A percentile compares a stretch with the other conserved stretches of the same genome.
phyloP scores from a whole-genome alignment of 2,797 vertebrate species.

The Macrochelys suwanniensis region DNA sequence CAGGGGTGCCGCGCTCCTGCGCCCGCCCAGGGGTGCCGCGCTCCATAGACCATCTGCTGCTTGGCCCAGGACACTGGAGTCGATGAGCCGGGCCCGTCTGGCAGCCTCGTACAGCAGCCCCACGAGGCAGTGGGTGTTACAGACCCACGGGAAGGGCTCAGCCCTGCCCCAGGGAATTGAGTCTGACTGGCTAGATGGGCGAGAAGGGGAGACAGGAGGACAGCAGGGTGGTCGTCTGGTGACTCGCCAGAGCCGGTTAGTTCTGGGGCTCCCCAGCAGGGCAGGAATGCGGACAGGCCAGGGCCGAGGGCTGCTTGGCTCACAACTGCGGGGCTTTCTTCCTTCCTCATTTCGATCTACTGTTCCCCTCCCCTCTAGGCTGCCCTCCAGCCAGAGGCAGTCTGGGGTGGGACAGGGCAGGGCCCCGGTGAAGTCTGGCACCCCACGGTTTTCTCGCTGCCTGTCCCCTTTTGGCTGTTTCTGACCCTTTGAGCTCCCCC shows the following conservation, averaged over 20 bases:
- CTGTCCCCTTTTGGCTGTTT: background rate
- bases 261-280: background rate
- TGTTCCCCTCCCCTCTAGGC: background rate
- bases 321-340: too few relatives aligned
- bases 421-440: too few relatives aligned
- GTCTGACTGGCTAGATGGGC: background rate
- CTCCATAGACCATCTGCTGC: background rate
- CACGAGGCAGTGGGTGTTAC: too few relatives aligned
- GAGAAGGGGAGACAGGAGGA: background rate
- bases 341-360: background rate
- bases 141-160: background rate
- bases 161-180: background rate
- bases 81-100: background rate
- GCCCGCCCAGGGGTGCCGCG: background rate
- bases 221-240: background rate
- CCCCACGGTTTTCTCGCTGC: too few relatives aligned
- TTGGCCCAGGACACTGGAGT: background rate
- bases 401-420: too few relatives aligned
- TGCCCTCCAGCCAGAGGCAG: background rate
- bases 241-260: background rate
- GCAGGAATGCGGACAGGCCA: too few relatives aligned
- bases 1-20: background rate
- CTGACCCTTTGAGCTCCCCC: background rate
- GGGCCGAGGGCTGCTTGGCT: background rate
- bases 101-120: too few relatives aligned